These are phyloP conservation scores for Piscicola geometra DNA, from an alignment of 2,888 invertebrate species.

Conservation along the genomic window DNA sequence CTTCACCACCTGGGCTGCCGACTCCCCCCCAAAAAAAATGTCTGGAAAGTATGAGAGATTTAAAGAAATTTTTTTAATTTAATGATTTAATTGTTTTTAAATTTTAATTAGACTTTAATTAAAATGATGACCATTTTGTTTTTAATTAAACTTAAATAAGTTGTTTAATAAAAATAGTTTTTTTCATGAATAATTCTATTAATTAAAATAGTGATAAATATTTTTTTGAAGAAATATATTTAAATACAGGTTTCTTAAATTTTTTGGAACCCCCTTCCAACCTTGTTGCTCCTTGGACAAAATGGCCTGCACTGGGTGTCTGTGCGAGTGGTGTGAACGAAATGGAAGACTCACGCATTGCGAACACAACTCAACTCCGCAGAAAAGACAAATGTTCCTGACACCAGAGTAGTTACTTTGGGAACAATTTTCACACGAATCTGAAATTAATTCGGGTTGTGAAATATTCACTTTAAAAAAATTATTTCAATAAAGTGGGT, in stretches of 20 bases:
- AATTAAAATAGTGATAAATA: not conserved
- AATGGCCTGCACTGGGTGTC: not conserved
- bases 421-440: not conserved
- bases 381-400: not conserved
- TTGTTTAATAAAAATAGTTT: too few relatives aligned
- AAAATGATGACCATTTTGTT: too few relatives aligned
- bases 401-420: not conserved
- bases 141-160: too few relatives aligned
- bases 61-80: too few relatives aligned
- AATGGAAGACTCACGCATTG: not conserved
- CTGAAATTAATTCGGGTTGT: not conserved
- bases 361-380: not conserved
- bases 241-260: not conserved
- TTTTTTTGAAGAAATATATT: not conserved
- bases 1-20: not conserved
- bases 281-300: slow-evolving; percentile 5
- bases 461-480: not conserved
- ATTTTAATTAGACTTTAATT: too few relatives aligned
- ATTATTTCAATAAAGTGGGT: not conserved
- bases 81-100: too few relatives aligned
- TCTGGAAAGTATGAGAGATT: not conserved
- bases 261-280: not conserved
- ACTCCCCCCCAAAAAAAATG: slow-evolving; percentile 1
- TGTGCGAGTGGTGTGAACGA: not conserved
- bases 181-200: too few relatives aligned